phyloP scores from a whole-genome alignment of 1,140 invertebrate species.

The Diabrotica undecimpunctata region DNA sequence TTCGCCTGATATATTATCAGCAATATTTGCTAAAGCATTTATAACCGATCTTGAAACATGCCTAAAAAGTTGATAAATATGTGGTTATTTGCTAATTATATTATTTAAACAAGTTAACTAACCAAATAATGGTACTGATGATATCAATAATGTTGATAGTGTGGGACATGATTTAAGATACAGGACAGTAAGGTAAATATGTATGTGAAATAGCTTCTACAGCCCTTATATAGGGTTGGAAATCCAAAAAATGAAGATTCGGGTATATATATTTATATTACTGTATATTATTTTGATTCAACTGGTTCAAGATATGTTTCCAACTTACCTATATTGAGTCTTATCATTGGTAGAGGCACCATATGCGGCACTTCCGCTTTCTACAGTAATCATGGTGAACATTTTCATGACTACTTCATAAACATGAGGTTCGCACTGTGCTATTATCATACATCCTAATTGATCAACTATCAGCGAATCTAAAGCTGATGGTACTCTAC shows the following conservation, averaged over 20 bases:
- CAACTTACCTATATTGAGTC: slow-evolving; percentile 65
- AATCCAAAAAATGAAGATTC: too few species aligned
- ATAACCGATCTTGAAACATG: slow-evolving; percentile 94
- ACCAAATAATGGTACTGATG: too few species aligned
- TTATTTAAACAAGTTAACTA: too few species aligned
- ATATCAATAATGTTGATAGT: too few species aligned
- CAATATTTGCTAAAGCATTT: slow-evolving; percentile 91
- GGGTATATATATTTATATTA: too few species aligned
- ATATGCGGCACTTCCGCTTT: slow-evolving; percentile 88
- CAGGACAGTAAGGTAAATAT: too few species aligned
- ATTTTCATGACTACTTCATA: slow-evolving; percentile 97
- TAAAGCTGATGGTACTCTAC: slow-evolving; percentile 79
- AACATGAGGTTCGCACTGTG: slow-evolving; percentile 76
- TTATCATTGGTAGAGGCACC: slow-evolving; percentile 61
- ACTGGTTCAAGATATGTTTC: too few species aligned
- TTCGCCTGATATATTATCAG: slow-evolving; percentile 87
- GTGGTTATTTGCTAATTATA: too few species aligned
- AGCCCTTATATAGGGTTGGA: too few species aligned
- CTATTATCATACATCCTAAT: slow-evolving; percentile 94
- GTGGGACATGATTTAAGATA: too few species aligned
- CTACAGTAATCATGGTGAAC: slow-evolving; percentile 93
- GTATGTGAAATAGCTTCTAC: too few species aligned
- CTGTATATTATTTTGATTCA: too few species aligned
- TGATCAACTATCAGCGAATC: slow-evolving; percentile 96
- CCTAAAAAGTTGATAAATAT: slow-evolving; percentile 48